These are phyloP conservation scores for Latrodectus hesperus DNA, from an alignment of 2,888 invertebrate species.

Conservation along the genomic window DNA sequence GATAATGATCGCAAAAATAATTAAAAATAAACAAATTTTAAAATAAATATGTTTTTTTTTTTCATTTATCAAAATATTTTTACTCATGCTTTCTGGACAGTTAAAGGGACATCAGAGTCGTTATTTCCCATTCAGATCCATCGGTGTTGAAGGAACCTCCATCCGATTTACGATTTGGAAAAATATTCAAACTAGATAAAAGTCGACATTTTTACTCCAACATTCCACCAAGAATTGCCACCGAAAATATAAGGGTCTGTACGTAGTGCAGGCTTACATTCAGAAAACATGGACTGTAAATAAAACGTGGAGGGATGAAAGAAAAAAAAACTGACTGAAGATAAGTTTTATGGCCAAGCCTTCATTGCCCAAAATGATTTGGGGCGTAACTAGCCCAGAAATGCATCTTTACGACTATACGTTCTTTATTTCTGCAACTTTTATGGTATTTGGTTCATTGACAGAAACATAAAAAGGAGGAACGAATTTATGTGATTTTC, in stretches of 20 bases:
- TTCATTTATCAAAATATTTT: too few relatives aligned
- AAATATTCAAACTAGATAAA: background rate
- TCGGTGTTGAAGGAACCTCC: background rate
- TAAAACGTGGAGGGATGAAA: background rate
- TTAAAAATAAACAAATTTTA: too few relatives aligned
- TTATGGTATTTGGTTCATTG: slow-evolving; percentile 48
- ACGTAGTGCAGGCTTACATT: background rate
- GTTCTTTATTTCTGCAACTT: slow-evolving; percentile 51
- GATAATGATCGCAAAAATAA: too few relatives aligned
- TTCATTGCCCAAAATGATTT: slow-evolving; percentile 62
- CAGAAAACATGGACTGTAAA: background rate
- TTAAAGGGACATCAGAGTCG: too few relatives aligned
- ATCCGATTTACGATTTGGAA: background rate
- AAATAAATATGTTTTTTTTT: too few relatives aligned
- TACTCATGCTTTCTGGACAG: too few relatives aligned
- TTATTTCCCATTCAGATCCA: too few relatives aligned
- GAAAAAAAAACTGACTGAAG: slow-evolving; percentile 21
- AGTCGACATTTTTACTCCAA: background rate
- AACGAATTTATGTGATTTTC: slow-evolving; percentile 36
- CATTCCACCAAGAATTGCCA: background rate
- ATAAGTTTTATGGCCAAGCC: slow-evolving; percentile 58
- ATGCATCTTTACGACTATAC: slow-evolving; percentile 54
- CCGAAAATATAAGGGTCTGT: background rate
- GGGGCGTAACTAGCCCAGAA: slow-evolving; percentile 48
- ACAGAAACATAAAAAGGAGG: slow-evolving; percentile 36